phyloP scores from a whole-genome alignment of 1,140 invertebrate genomes.

The Monomorium pharaonis region DNA sequence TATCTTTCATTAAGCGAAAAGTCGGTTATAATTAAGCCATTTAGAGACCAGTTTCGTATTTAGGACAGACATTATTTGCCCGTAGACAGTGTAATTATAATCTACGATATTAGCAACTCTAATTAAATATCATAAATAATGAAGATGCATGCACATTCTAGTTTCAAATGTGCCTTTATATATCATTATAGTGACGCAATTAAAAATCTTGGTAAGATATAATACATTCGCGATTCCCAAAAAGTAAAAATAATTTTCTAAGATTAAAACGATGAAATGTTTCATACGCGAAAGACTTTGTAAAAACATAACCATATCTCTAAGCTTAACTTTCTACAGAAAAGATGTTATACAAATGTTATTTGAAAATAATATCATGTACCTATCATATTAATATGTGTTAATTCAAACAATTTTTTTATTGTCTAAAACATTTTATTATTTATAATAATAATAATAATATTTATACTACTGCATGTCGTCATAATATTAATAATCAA shows the following conservation, averaged over 20 bases:
- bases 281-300: background rate
- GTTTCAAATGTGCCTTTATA: background rate
- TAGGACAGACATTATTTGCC: background rate
- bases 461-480: background rate
- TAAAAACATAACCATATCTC: background rate
- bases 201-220: background rate
- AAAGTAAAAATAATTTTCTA: background rate
- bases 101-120: conserved; percentile 15
- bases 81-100: conserved; percentile 26
- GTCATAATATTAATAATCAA: background rate
- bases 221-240: background rate
- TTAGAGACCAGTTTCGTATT: conserved; percentile 14
- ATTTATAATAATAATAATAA: background rate
- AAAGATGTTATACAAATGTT: background rate
- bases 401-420: background rate
- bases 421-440: background rate
- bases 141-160: background rate
- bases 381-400: background rate
- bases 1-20: conserved; percentile 54
- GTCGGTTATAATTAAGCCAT: conserved; percentile 36
- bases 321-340: background rate
- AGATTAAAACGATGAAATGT: background rate
- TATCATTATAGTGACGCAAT: background rate
- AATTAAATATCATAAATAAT: conserved; percentile 37
- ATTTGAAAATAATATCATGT: background rate